Percentiles rank a stretch among this genome's conserved stretches.
Evolutionary conservation across 2,797 vertebrate genomes (phyloP).

Genomic region (Acrocephalus scirpaceus): DNA sequence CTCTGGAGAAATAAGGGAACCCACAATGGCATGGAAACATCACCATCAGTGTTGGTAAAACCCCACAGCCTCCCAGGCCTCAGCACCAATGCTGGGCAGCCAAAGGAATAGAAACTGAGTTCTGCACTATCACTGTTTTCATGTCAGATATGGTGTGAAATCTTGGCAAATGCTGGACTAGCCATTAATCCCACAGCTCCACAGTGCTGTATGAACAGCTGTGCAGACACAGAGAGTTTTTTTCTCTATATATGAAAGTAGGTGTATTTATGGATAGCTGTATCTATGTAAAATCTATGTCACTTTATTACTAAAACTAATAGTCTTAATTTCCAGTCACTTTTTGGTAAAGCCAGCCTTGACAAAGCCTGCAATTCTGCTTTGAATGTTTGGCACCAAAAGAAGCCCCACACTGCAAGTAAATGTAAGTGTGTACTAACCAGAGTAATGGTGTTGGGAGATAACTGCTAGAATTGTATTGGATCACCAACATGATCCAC

Average conservation of each 20-base stretch:
- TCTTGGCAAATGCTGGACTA: not conserved
- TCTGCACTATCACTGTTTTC: not conserved
- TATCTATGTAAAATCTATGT: not conserved
- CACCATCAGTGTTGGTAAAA: not conserved
- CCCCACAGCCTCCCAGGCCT: not conserved
- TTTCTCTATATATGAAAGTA: not conserved
- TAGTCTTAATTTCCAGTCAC: not conserved
- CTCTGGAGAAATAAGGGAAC: not conserved
- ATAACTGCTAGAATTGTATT: not conserved
- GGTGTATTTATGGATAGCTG: not conserved
- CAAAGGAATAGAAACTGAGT: not conserved
- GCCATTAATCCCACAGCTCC: not conserved
- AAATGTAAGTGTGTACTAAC: not conserved
- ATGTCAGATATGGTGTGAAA: not conserved
- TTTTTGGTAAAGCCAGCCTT: not conserved
- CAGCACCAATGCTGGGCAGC: not conserved
- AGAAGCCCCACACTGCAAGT: accelerated
- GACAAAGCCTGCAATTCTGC: not conserved
- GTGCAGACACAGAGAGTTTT: not conserved
- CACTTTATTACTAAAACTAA: not conserved
- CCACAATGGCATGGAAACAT: not conserved
- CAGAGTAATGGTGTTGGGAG: not conserved
- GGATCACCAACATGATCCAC: not conserved
- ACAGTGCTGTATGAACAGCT: not conserved
- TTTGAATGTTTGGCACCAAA: not conserved